phyloP scores from a whole-genome alignment of 2,888 invertebrate genomes.

The Parascotia fuliginaria region DNA sequence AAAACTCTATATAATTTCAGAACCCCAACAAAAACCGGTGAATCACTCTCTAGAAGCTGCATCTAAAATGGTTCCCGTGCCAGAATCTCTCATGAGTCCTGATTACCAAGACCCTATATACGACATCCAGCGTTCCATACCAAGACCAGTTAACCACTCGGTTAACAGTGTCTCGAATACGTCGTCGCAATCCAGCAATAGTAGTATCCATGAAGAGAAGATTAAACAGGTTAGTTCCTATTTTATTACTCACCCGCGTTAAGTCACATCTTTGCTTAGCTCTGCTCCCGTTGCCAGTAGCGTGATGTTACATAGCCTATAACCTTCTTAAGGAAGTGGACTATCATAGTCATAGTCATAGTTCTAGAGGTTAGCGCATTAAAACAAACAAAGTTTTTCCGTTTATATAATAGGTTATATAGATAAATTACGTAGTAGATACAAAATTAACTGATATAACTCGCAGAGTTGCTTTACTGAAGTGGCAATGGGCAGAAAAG shows the following conservation, averaged over 20 bases:
- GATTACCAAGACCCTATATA: slow-evolving; percentile 88
- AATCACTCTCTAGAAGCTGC: slow-evolving; percentile 90
- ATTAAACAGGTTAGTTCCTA: slow-evolving; percentile 45
- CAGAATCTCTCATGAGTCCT: slow-evolving; percentile 94
- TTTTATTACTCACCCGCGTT: not conserved
- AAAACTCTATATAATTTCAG: slow-evolving; percentile 1
- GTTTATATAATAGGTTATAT: too few relatives aligned
- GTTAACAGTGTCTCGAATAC: slow-evolving; percentile 54
- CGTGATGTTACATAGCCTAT: too few relatives aligned
- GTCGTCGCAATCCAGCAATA: slow-evolving; percentile 70
- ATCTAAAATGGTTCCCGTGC: slow-evolving; percentile 94
- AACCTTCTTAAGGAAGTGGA: too few relatives aligned
- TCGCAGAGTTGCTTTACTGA: too few relatives aligned
- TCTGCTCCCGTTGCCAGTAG: too few relatives aligned
- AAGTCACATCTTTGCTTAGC: too few relatives aligned
- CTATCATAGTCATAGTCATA: too few relatives aligned
- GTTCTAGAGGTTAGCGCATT: too few relatives aligned
- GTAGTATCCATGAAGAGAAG: slow-evolving; percentile 68
- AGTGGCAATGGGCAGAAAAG: too few relatives aligned
- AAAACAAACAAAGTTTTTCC: too few relatives aligned
- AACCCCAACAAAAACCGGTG: slow-evolving; percentile 55
- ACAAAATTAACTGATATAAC: too few relatives aligned
- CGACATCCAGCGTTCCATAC: slow-evolving; percentile 73
- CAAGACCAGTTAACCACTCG: slow-evolving; percentile 59
- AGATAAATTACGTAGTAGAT: too few relatives aligned